Conservation (phyloP, 2,888 invertebrate genomes). For the Phyto melanocephala region DNA sequence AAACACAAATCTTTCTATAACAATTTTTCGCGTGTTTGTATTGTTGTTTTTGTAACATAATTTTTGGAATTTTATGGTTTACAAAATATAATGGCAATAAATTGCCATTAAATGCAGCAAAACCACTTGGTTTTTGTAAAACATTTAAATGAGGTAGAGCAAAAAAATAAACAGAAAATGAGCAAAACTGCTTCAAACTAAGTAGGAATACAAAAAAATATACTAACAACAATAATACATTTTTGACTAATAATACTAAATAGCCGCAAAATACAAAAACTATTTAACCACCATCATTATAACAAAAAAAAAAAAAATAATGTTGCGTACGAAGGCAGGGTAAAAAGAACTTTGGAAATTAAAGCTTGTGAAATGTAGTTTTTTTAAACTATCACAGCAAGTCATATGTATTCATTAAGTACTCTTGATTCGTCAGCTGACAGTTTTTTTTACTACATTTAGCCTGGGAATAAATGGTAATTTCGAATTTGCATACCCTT, state of each 20-base stretch:
- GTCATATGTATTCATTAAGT: too few relatives aligned
- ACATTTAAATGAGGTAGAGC: constrained; percentile 47
- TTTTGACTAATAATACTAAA: constrained; percentile 75
- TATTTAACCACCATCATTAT: constrained; percentile 65
- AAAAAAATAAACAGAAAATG: constrained; percentile 16
- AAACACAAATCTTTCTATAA: constrained; percentile 22
- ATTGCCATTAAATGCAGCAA: constrained; percentile 72
- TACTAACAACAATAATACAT: constrained; percentile 54
- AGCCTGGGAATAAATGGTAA: too few relatives aligned
- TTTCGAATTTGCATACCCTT: too few relatives aligned
- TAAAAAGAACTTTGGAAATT: not conserved
- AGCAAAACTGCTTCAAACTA: constrained; percentile 26
- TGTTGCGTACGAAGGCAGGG: not conserved
- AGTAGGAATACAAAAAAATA: not conserved
- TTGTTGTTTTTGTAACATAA: constrained; percentile 45
- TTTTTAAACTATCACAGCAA: too few relatives aligned
- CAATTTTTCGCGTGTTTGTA: not conserved
- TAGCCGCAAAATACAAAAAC: constrained; percentile 66
- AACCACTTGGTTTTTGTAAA: constrained; percentile 67
- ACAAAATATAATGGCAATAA: constrained; percentile 68
- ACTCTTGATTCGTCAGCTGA: too few relatives aligned
- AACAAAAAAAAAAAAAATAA: constrained; percentile 33
- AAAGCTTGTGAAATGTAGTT: too few relatives aligned
- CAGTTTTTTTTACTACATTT: too few relatives aligned
- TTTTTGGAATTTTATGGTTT: constrained; percentile 58